These are phyloP conservation scores for Calephelis perditalis DNA, from an alignment of 2,888 invertebrate genomes.

Conservation along the genomic window DNA sequence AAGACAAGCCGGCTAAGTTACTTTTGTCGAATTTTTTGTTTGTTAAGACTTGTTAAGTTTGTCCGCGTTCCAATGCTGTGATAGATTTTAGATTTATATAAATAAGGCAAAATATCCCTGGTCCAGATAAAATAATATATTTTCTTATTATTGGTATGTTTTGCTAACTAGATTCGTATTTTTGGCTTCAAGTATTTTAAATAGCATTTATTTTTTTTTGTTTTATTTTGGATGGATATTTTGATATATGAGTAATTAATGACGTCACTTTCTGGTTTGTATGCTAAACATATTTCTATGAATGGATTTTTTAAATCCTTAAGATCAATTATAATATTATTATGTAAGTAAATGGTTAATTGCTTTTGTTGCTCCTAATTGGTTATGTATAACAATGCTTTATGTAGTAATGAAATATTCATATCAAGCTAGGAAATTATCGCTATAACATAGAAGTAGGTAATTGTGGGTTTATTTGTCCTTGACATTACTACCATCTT, in stretches of 20 bases:
- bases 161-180: too few relatives aligned
- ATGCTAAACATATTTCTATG: not conserved
- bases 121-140: too few relatives aligned
- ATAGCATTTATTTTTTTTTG: too few relatives aligned
- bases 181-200: too few relatives aligned
- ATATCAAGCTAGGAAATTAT: constrained; percentile 3
- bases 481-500: constrained; percentile 6
- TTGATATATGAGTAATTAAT: not conserved
- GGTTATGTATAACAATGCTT: constrained; percentile 1
- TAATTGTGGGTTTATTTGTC: not conserved
- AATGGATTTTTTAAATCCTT: constrained; percentile 1
- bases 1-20: too few relatives aligned
- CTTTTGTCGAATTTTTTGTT: too few relatives aligned
- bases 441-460: not conserved
- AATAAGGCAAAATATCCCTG: too few relatives aligned
- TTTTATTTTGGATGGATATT: too few relatives aligned
- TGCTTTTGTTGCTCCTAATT: not conserved
- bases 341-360: not conserved
- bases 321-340: not conserved
- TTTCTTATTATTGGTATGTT: too few relatives aligned
- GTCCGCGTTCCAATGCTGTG: too few relatives aligned
- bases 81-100: too few relatives aligned
- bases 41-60: too few relatives aligned
- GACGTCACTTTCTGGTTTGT: not conserved
- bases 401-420: constrained; percentile 11